phyloP scores from a whole-genome alignment of 2,888 invertebrate genomes.

The Eupithecia exiguata region DNA sequence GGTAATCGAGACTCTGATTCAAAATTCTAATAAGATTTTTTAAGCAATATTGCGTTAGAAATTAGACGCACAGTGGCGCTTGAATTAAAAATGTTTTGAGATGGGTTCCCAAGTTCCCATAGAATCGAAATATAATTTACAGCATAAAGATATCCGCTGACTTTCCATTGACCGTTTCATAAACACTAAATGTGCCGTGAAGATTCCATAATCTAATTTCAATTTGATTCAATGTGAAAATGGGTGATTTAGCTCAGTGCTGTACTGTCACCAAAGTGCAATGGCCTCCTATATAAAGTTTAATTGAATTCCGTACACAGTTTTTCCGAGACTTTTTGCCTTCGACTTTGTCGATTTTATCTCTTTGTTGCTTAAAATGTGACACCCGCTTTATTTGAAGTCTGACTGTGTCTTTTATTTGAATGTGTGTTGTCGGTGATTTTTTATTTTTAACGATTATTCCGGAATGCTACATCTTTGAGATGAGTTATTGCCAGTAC shows the following conservation, averaged over 20 bases:
- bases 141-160: constrained; percentile 65
- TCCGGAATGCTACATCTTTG: no score
- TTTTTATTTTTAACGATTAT: no score
- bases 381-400: constrained; percentile 51
- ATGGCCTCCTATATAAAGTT: constrained; percentile 65
- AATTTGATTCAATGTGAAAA: constrained; percentile 71
- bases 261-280: constrained; percentile 74
- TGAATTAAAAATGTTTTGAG: constrained; percentile 37
- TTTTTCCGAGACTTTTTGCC: constrained; percentile 58
- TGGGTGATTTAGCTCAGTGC: constrained; percentile 70
- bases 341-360: constrained; percentile 53
- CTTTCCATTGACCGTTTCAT: constrained; percentile 80
- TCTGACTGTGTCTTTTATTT: constrained; percentile 51
- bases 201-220: constrained; percentile 79
- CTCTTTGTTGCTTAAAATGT: constrained; percentile 52
- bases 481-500: not conserved
- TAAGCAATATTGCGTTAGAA: constrained; percentile 41
- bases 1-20: constrained; percentile 52
- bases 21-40: constrained; percentile 45
- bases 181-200: constrained; percentile 74
- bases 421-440: no score
- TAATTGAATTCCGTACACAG: constrained; percentile 77
- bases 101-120: constrained; percentile 73
- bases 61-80: constrained; percentile 49
- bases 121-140: constrained; percentile 75